Conservation (phyloP, 2,888 invertebrate genomes). For the Liposcelis brunnea region DNA sequence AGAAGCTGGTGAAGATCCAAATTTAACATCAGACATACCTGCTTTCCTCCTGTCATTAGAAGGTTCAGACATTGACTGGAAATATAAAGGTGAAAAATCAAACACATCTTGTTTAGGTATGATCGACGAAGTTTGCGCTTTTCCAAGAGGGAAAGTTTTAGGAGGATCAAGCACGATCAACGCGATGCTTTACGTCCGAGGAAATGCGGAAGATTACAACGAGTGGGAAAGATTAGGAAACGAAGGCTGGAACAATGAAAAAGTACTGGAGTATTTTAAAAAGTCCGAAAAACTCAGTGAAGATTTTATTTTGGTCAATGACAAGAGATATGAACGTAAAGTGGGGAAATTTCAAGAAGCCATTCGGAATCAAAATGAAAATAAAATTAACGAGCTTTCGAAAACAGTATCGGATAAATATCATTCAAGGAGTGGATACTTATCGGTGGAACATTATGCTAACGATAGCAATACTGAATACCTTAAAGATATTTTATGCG, state of each 20-base stretch:
- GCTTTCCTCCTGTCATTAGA: conserved; percentile 22
- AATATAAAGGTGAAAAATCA: conserved; percentile 31
- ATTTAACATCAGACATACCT: conserved; percentile 28
- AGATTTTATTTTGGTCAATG: conserved; percentile 23
- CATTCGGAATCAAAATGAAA: not conserved
- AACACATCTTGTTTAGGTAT: conserved; percentile 24
- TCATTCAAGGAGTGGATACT: conserved; percentile 18
- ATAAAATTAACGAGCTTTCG: not conserved
- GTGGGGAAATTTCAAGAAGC: conserved; percentile 16
- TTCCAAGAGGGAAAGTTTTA: conserved; percentile 41
- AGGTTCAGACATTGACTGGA: conserved; percentile 27
- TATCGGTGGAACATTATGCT: not conserved
- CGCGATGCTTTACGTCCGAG: conserved; percentile 45
- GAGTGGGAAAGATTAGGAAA: conserved; percentile 42
- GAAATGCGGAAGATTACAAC: conserved; percentile 45
- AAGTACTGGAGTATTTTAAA: conserved; percentile 30
- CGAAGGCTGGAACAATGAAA: conserved; percentile 38
- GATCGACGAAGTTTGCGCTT: conserved; percentile 27
- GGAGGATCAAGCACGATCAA: conserved; percentile 49
- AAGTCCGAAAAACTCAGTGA: conserved; percentile 28
- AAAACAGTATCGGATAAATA: conserved; percentile 11
- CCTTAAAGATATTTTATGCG: not conserved
- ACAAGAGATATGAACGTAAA: not conserved
- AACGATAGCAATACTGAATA: not conserved
- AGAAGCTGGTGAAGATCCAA: conserved; percentile 35